Evolutionary conservation across 1,140 invertebrate species (phyloP).

Genomic region (Heterodera schachtii): DNA sequence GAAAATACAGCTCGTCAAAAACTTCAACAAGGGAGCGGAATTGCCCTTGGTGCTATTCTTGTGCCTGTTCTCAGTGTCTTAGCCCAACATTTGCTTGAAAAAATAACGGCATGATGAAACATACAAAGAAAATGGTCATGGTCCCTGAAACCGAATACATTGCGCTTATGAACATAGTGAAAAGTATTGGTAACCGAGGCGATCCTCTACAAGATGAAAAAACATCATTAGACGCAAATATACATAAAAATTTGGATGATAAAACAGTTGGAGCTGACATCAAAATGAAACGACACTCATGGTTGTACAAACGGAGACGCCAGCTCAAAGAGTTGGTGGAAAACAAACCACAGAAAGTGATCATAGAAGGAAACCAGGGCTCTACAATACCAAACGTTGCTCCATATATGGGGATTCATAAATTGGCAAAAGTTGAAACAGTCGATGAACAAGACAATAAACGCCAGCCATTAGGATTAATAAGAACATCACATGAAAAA

Average conservation of each 20-base stretch:
- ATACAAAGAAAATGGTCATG: no score
- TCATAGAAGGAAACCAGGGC: background rate
- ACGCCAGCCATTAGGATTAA: background rate
- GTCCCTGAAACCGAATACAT: no score
- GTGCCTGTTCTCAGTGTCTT: slow-evolving; percentile 8
- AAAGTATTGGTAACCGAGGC: no score
- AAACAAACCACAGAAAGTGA: slow-evolving; percentile 12
- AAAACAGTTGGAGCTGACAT: background rate
- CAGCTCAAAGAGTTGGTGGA: slow-evolving; percentile 16
- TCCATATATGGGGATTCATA: slow-evolving; percentile 4
- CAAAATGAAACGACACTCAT: slow-evolving; percentile 4
- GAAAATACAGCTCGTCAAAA: slow-evolving; percentile 31
- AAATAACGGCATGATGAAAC: slow-evolving; percentile 12
- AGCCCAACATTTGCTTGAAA: slow-evolving; percentile 6
- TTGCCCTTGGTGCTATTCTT: no score
- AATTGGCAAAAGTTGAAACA: background rate
- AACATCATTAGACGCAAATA: background rate
- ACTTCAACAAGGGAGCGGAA: no score
- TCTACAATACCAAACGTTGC: no score
- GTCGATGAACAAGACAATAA: background rate
- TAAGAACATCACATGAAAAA: background rate
- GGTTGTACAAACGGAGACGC: no score
- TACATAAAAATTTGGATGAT: background rate
- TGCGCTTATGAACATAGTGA: no score
- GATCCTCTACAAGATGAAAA: slow-evolving; percentile 11